Evolutionary conservation across 2,888 invertebrate genomes (phyloP), one percentile per base, ranked within the genome.

Genomic region (Beris chalybata): DNA sequence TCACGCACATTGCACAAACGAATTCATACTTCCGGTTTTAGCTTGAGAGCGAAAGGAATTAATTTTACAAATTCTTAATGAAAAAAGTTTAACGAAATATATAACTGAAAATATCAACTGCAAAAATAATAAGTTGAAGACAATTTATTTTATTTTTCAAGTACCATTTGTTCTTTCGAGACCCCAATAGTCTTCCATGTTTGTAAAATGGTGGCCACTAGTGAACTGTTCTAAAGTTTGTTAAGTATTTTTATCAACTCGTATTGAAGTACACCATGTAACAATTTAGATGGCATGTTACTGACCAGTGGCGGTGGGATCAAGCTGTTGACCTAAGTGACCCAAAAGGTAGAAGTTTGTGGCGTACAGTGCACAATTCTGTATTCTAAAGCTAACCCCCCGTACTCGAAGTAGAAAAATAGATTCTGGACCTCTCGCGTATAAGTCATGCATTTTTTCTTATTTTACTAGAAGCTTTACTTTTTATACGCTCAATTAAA

Each of bases 151-250:
- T 44, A 65, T 61, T 31, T 47, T 44, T 55, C 22, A 48, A 68
- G 74, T 80, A 80, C 80, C 80, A 76, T 76, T 77, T 75, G 76
- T 78, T 76, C 75, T 78, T 77, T 77, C 78, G 74, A 80, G 78
- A 75, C 80, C 80, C 80, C 80, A 80, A 77, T 79, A 73, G 73
- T 76, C 76, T 71, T 76, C 76, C 76, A 76, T 76, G 73, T 74
- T 74, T 72, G 70, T 73, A 70, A 73, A 72, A 68, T 71, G 71
- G 71, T 70, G 68, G 71, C 69, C 71, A 70, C 71, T 71, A 70
- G 71, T 69, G 64, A 71, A 72, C 72, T 72, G 71, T 58, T 58
- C 64, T 52, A 65, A 55, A 65, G 55, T 58, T 58, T 54, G 61
- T 67, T 64, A 55, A 67, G 47, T 66, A 59, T 64, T 66, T 66